Conservation (phyloP, 2,888 invertebrate genomes). For the Nemotelus nigrinus region DNA sequence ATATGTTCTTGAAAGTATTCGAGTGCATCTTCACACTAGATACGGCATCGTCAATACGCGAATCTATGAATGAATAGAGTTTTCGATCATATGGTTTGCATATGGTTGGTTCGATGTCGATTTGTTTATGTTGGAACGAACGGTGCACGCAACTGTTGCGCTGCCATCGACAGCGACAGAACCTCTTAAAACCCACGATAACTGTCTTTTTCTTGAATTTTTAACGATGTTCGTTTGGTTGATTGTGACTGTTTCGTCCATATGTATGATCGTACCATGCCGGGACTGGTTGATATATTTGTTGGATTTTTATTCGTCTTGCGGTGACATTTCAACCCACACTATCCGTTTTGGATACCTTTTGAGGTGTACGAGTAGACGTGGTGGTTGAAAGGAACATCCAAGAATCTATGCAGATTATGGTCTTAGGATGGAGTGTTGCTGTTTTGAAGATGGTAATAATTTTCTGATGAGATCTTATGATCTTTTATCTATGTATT, state of each 20-base stretch:
- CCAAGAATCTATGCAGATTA: no score
- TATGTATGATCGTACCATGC: no score
- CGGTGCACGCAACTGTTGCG: slow-evolving; percentile 7
- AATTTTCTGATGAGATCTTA: no score
- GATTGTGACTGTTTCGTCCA: not conserved
- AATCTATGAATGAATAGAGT: slow-evolving; percentile 39
- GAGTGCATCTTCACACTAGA: slow-evolving; percentile 16
- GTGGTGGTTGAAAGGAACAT: no score
- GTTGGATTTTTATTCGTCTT: slow-evolving; percentile 15
- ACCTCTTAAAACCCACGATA: slow-evolving; percentile 35
- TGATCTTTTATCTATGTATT: no score
- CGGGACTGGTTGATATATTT: not conserved
- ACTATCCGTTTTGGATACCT: slow-evolving; percentile 1
- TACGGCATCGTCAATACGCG: not conserved
- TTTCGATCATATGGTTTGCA: slow-evolving; percentile 32
- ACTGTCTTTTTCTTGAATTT: slow-evolving; percentile 27
- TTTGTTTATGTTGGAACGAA: not conserved
- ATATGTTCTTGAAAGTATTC: slow-evolving; percentile 25
- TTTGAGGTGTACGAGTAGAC: not conserved
- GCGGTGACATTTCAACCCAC: slow-evolving; percentile 30
- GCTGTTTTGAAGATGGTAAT: not conserved
- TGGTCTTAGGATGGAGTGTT: not conserved
- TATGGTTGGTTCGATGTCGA: not conserved
- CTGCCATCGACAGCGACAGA: slow-evolving; percentile 23
- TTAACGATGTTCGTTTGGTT: slow-evolving; percentile 21